Evolutionary conservation across 2,113 vertebrate genomes (phyloP).

Genomic region (Anoura caudifer): DNA sequence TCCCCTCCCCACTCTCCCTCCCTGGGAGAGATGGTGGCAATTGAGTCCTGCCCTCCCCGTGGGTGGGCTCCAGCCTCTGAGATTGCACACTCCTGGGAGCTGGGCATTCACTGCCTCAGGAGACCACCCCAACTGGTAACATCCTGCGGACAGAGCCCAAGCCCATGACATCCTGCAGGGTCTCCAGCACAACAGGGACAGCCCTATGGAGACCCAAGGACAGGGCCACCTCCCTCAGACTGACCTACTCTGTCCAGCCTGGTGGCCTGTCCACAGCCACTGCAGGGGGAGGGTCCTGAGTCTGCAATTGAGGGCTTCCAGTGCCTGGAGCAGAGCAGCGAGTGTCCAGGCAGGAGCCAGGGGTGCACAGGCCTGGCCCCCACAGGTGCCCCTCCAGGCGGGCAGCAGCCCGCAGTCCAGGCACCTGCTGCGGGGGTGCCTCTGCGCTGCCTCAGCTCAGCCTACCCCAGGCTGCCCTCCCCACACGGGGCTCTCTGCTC

Average conservation of each 20-base stretch:
- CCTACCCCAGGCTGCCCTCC: too few species aligned
- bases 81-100: neutral
- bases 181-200: rapidly evolving
- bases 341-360: rapidly evolving
- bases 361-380: too few species aligned
- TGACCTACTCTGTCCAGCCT: neutral
- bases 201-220: rapidly evolving
- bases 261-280: neutral
- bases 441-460: rapidly evolving
- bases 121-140: neutral
- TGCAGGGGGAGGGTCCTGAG: neutral
- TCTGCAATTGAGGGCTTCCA: neutral
- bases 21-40: neutral
- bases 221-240: rapidly evolving
- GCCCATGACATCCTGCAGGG: rapidly evolving
- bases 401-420: neutral
- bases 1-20: neutral
- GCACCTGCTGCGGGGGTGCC: rapidly evolving
- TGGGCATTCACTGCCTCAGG: neutral
- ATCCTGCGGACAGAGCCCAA: neutral
- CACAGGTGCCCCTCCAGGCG: neutral
- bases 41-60: rapidly evolving
- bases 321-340: neutral
- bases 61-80: neutral
- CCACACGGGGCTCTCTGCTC: neutral